Evolutionary conservation across 2,113 vertebrate species (phyloP).

Genomic region (Oncorhynchus clarkii): DNA sequence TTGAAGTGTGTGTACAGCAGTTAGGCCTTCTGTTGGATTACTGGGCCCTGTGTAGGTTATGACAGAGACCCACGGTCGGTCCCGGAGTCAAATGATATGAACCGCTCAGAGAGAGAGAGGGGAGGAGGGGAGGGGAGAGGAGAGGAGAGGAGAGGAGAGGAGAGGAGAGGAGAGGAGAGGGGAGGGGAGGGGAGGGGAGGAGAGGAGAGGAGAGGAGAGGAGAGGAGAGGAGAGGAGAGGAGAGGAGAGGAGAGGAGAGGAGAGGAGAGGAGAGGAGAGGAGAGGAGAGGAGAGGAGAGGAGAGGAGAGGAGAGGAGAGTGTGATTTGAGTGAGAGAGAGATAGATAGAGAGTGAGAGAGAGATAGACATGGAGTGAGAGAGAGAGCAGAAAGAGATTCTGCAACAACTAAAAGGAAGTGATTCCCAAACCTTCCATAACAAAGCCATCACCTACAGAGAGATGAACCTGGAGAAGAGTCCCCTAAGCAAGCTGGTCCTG

Average conservation of each 20-base stretch:
- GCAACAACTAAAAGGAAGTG: too few relatives aligned
- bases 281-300: too few relatives aligned
- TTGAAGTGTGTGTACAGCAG: conserved; percentile 13
- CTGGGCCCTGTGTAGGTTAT: conserved; percentile 4
- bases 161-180: background rate
- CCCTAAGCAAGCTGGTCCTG: too few relatives aligned
- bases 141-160: background rate
- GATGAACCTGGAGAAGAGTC: too few relatives aligned
- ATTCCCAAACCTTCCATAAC: too few relatives aligned
- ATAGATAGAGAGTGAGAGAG: background rate
- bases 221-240: too few relatives aligned
- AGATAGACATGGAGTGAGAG: too few relatives aligned
- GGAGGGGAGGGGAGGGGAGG: too few relatives aligned
- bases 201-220: background rate
- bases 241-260: background rate
- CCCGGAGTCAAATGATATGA: conserved; percentile 3
- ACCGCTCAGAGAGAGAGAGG: background rate
- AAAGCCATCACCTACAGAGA: too few relatives aligned
- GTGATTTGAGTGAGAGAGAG: background rate
- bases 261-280: background rate
- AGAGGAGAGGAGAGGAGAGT: too few relatives aligned
- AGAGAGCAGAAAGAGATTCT: too few relatives aligned
- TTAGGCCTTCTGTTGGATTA: background rate
- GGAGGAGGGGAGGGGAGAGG: too few relatives aligned
- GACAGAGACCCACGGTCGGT: conserved; percentile 9